Percentiles rank a stretch among this genome's conserved stretches.
Conservation (phyloP, 2,797 vertebrate genomes). For the Enteromius treurensis region DNA sequence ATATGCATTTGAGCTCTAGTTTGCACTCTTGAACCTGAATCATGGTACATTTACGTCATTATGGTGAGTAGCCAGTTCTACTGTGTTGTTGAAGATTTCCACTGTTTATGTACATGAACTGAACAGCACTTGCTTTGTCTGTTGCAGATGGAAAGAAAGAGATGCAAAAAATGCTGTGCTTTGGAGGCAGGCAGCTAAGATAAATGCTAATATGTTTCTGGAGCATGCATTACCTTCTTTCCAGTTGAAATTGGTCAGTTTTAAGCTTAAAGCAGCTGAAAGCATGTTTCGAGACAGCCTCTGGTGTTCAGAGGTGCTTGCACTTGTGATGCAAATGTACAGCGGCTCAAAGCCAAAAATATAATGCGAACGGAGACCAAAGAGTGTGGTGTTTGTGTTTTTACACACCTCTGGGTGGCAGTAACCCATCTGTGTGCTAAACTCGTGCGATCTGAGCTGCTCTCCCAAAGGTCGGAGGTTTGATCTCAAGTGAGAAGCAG, state of each 20-base stretch:
- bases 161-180: background rate
- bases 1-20: no score
- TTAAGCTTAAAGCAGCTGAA: background rate
- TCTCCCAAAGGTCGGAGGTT: slow-evolving; percentile 6
- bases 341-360: background rate
- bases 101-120: no score
- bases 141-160: background rate
- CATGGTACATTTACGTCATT: background rate
- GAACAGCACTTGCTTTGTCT: background rate
- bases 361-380: background rate
- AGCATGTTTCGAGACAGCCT: background rate
- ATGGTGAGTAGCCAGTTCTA: background rate
- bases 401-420: background rate
- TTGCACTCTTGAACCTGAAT: background rate
- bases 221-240: slow-evolving; percentile 1
- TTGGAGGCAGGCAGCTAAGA: background rate
- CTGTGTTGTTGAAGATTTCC: background rate
- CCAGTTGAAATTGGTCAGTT: background rate
- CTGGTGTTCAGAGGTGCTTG: background rate
- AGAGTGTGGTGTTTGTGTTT: background rate
- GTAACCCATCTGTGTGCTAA: background rate
- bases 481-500: slow-evolving; percentile 9
- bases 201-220: background rate
- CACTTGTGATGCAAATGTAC: background rate
- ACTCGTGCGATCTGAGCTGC: background rate